phyloP scores from a whole-genome alignment of 2,113 vertebrate genomes.

The Epinephelus cyanopodus region DNA sequence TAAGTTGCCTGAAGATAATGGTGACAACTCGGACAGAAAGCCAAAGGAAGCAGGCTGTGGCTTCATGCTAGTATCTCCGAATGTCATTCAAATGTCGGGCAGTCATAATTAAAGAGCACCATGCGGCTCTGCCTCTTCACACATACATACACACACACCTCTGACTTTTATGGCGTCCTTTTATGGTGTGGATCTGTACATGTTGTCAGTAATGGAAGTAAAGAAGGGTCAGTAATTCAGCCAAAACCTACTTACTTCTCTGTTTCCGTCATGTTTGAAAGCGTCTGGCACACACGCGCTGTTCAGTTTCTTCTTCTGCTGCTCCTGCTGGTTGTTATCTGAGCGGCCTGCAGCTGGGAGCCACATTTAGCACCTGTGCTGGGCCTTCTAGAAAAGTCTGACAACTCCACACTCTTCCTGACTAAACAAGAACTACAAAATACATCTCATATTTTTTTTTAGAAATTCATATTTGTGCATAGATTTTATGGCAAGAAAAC shows the following conservation, averaged over 20 bases:
- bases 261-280: conserved; percentile 62
- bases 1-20: neutral
- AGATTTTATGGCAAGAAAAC: neutral
- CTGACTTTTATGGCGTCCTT: neutral
- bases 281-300: neutral
- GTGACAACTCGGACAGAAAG: neutral
- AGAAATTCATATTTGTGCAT: neutral
- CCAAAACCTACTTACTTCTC: conserved; percentile 50
- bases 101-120: conserved; percentile 5
- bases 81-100: conserved; percentile 23
- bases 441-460: too few relatives aligned
- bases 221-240: neutral
- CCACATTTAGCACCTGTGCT: conserved; percentile 64
- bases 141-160: neutral
- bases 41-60: neutral
- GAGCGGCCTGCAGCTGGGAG: conserved; percentile 14
- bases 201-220: neutral
- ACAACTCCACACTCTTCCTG: conserved; percentile 67
- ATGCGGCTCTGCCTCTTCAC: neutral
- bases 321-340: conserved; percentile 19
- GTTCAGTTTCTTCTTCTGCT: neutral
- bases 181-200: neutral
- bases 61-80: neutral
- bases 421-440: neutral
- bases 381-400: conserved; percentile 70